Evolutionary conservation across 2,888 invertebrate genomes (phyloP).

Genomic region (Choreutis nemorana): DNA sequence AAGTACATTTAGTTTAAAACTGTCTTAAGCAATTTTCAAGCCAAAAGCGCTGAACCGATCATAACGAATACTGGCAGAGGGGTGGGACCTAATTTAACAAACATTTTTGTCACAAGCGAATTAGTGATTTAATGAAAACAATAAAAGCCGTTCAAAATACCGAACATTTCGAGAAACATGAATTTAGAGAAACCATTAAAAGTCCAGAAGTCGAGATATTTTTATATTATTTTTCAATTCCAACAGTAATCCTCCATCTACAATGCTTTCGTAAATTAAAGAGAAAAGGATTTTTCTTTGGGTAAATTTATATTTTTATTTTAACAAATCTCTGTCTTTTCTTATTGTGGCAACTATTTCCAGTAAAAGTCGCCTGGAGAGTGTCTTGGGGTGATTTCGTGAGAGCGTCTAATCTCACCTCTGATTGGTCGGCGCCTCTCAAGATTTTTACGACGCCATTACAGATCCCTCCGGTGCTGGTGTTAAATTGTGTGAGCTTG

Average conservation of each 20-base stretch:
- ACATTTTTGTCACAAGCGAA: too few species aligned
- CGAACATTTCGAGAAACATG: too few species aligned
- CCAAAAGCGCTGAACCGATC: too few species aligned
- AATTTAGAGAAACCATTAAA: too few species aligned
- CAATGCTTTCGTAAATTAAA: constrained; percentile 20
- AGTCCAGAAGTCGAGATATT: too few species aligned
- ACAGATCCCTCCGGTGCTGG: constrained; percentile 21
- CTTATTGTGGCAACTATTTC: constrained; percentile 31
- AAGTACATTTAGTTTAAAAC: too few species aligned
- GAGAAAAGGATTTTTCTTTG: constrained; percentile 10
- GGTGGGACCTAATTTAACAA: too few species aligned
- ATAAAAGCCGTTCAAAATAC: too few species aligned
- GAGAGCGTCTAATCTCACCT: constrained; percentile 42
- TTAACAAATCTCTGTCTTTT: constrained; percentile 41
- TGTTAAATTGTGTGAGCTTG: constrained; percentile 28
- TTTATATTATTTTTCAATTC: too few species aligned
- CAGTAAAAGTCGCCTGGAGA: constrained; percentile 11
- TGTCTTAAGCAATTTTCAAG: too few species aligned
- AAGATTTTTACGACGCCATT: constrained; percentile 50
- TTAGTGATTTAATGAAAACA: too few species aligned
- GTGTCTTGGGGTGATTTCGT: constrained; percentile 18
- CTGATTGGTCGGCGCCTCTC: constrained; percentile 45
- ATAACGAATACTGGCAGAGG: too few species aligned
- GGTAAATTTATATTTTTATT: constrained; percentile 12
- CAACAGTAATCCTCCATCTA: constrained; percentile 19